These are phyloP conservation scores for Chironomus striatipennis DNA, from an alignment of 1,140 invertebrate genomes.

Conservation along the genomic window DNA sequence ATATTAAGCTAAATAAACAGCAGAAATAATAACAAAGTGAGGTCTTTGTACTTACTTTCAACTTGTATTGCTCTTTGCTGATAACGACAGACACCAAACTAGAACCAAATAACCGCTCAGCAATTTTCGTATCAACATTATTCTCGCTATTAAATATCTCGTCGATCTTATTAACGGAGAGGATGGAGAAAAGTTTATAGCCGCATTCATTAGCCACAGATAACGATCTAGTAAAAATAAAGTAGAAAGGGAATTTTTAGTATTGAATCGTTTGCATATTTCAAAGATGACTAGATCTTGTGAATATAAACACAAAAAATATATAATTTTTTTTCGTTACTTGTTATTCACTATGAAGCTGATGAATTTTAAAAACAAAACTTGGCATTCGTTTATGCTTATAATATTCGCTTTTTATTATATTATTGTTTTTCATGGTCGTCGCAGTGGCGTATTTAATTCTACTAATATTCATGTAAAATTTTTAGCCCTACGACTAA, in stretches of 20 bases:
- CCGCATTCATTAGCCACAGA: slow-evolving; percentile 28
- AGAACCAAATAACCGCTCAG: slow-evolving; percentile 37
- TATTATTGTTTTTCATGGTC: not conserved
- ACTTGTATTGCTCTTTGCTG: slow-evolving; percentile 36
- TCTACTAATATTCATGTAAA: no score
- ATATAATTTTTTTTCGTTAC: no score
- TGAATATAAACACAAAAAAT: no score
- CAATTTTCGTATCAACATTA: slow-evolving; percentile 32
- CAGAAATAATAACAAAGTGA: not conserved
- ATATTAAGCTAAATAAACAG: no score
- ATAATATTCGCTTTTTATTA: not conserved
- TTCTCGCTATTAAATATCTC: slow-evolving; percentile 37
- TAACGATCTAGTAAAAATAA: slow-evolving; percentile 24
- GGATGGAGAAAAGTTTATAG: slow-evolving; percentile 35
- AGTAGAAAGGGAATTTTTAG: no score
- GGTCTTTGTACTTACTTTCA: slow-evolving; percentile 29
- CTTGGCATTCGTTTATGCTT: slow-evolving; percentile 6
- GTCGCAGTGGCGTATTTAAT: not conserved
- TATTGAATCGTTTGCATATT: no score
- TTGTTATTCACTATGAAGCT: not conserved
- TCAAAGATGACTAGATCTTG: no score
- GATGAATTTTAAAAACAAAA: not conserved
- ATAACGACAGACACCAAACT: slow-evolving; percentile 40
- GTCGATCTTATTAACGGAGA: slow-evolving; percentile 35
- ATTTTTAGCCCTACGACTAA: no score